Conservation (phyloP, 2,888 invertebrate species). For the Gastracanthus pulcherrimus region DNA sequence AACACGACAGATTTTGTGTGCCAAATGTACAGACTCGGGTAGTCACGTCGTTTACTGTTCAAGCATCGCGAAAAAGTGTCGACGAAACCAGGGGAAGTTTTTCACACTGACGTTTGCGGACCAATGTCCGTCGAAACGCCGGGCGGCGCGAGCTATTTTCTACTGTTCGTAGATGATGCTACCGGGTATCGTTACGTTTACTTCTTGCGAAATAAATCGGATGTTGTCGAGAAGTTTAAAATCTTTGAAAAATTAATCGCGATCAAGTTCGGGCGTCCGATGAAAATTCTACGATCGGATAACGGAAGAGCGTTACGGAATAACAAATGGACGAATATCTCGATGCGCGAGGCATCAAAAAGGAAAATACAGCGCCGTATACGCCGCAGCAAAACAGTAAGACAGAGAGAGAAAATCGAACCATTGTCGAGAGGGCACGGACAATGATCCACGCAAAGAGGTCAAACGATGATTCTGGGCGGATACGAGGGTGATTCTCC, state of each 20-base stretch:
- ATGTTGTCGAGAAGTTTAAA: not conserved
- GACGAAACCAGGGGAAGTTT: not conserved
- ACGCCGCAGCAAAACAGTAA: constrained; percentile 67
- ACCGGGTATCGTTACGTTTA: not conserved
- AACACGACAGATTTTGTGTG: no score
- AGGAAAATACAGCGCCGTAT: constrained; percentile 62
- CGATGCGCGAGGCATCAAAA: constrained; percentile 59
- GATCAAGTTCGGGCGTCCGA: constrained; percentile 18
- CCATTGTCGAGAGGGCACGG: constrained; percentile 64
- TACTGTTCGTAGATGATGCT: not conserved
- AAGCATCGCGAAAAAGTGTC: no score
- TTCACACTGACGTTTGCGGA: not conserved
- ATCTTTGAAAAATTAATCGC: not conserved
- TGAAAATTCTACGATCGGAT: not conserved
- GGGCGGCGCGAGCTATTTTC: no score
- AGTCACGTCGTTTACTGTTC: constrained; percentile 62
- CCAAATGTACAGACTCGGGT: constrained; percentile 63
- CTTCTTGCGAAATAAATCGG: no score
- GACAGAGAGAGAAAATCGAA: constrained; percentile 64
- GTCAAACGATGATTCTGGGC: constrained; percentile 44
- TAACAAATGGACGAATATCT: not conserved
- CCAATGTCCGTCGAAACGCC: not conserved
- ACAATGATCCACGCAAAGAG: constrained; percentile 60
- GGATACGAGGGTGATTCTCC: constrained; percentile 54
- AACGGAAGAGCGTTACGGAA: not conserved